These are phyloP conservation scores for Sprattus sprattus DNA, from an alignment of 2,113 vertebrate genomes.

Conservation along the genomic window DNA sequence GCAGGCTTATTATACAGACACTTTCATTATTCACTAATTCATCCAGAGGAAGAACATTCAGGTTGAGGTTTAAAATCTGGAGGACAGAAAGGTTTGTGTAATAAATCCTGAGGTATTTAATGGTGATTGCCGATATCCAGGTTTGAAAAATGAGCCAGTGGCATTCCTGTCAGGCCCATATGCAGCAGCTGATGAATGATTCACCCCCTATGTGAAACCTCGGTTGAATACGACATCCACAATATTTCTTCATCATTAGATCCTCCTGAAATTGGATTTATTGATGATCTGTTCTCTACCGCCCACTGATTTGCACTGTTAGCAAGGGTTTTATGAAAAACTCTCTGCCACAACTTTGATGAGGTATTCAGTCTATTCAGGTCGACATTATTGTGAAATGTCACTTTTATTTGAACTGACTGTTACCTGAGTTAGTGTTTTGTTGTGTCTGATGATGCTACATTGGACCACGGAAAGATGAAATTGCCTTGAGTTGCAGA, in stretches of 20 bases:
- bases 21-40: too few relatives aligned
- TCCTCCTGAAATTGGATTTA: background rate
- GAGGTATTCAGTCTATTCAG: background rate
- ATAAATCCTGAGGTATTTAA: background rate
- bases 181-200: constrained; percentile 3
- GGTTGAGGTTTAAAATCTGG: too few relatives aligned
- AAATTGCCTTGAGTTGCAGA: background rate
- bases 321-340: background rate
- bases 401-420: background rate
- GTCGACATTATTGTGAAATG: background rate
- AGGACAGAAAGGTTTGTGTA: background rate
- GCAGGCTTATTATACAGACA: too few relatives aligned
- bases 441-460: background rate
- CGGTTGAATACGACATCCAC: background rate
- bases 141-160: background rate
- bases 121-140: background rate
- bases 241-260: background rate
- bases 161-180: background rate
- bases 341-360: background rate
- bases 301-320: background rate
- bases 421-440: background rate
- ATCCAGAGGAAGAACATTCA: too few relatives aligned
- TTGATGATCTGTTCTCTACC: background rate
- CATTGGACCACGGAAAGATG: background rate
- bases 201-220: background rate